A percentile compares a stretch with the other conserved stretches of the same genome.
Evolutionary conservation across 2,113 vertebrate species (phyloP).

Genomic region (Eidolon helvum): DNA sequence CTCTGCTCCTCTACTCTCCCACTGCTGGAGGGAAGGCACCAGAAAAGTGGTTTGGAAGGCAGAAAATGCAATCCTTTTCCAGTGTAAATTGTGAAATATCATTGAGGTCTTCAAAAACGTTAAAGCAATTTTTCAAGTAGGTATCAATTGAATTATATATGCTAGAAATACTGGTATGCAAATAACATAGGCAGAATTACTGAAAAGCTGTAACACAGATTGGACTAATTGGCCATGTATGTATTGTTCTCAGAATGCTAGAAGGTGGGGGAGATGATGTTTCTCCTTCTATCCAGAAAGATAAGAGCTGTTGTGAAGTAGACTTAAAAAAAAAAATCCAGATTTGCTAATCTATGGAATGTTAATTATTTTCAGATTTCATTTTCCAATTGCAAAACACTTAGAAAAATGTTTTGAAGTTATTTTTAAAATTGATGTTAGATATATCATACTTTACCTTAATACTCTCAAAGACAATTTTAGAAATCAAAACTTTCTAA

Average conservation of each 20-base stretch:
- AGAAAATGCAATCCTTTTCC: neutral
- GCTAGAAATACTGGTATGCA: neutral
- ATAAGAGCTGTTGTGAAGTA: neutral
- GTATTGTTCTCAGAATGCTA: neutral
- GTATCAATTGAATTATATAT: neutral
- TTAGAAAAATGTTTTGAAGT: neutral
- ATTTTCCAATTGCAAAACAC: neutral
- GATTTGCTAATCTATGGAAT: neutral
- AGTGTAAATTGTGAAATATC: neutral
- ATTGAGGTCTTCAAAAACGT: slow-evolving; percentile 9
- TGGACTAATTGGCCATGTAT: neutral
- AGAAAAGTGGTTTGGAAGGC: neutral
- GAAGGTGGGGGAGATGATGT: neutral
- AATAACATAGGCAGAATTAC: neutral
- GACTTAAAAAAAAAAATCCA: neutral
- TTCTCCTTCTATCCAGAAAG: neutral
- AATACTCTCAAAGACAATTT: neutral
- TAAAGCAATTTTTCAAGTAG: neutral
- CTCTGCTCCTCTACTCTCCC: neutral
- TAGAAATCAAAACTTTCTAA: neutral
- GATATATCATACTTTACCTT: neutral
- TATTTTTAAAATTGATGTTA: neutral
- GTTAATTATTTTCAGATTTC: neutral
- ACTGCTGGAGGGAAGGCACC: neutral
- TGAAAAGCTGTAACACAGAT: neutral